A percentile compares a stretch with the other conserved stretches of the same genome.
Conservation (phyloP, 2,888 invertebrate species). For the Noctua fimbriata region DNA sequence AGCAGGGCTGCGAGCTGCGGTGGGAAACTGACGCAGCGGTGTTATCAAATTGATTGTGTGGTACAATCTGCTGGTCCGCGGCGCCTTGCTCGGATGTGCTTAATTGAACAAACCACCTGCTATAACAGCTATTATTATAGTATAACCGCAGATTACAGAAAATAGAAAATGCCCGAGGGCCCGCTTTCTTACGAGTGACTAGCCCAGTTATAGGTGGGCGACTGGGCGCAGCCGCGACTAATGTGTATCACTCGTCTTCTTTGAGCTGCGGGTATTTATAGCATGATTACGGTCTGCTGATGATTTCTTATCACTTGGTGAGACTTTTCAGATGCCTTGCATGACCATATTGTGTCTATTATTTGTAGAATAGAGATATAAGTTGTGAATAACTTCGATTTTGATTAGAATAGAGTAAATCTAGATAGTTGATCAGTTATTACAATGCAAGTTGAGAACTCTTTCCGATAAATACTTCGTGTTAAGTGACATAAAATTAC, state of each 20-base stretch:
- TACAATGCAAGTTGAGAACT: not conserved
- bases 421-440: not conserved
- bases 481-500: not conserved
- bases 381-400: not conserved
- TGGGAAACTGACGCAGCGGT: slow-evolving; percentile 45
- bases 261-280: slow-evolving; percentile 50
- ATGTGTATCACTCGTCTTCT: slow-evolving; percentile 64
- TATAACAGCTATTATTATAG: slow-evolving; percentile 83
- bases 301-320: slow-evolving; percentile 5
- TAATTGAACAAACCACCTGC: slow-evolving; percentile 83
- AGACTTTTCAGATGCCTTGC: not conserved
- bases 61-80: slow-evolving; percentile 13
- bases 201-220: slow-evolving; percentile 81
- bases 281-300: slow-evolving; percentile 23
- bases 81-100: slow-evolving; percentile 74
- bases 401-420: not conserved
- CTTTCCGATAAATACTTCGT: not conserved
- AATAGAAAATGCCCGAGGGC: slow-evolving; percentile 88
- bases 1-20: slow-evolving; percentile 58
- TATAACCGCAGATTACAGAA: slow-evolving; percentile 85
- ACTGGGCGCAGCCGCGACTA: slow-evolving; percentile 75
- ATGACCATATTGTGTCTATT: not conserved
- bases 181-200: slow-evolving; percentile 83
- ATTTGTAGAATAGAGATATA: not conserved
- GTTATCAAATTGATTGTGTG: slow-evolving; percentile 76